Conservation (phyloP, 2,888 invertebrate genomes). For the Callyntrura guangdongensis region DNA sequence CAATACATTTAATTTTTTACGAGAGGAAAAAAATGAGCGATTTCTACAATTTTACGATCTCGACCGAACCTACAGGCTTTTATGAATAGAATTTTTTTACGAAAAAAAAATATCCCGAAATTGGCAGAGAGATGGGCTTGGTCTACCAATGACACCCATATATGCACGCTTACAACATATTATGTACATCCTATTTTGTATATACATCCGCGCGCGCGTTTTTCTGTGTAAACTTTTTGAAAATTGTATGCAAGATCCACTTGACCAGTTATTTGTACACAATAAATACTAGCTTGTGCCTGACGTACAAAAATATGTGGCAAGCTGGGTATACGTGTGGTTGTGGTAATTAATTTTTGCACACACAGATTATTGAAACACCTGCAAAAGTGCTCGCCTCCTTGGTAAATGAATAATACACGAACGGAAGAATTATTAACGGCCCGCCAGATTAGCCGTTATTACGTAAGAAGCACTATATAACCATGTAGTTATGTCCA, state of each 20-base stretch:
- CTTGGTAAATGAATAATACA: background rate
- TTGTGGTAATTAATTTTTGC: constrained; percentile 67
- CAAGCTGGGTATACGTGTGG: constrained; percentile 37
- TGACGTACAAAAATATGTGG: constrained; percentile 8
- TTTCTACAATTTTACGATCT: too few species aligned
- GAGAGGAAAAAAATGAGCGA: background rate
- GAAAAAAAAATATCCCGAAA: constrained; percentile 64
- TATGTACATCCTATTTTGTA: too few species aligned
- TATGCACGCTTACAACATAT: too few species aligned
- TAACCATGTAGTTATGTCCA: background rate
- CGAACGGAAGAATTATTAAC: constrained; percentile 36
- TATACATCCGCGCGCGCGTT: background rate
- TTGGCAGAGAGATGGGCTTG: constrained; percentile 69
- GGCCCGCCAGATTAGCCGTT: constrained; percentile 46
- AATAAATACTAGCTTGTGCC: background rate
- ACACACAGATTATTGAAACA: constrained; percentile 45
- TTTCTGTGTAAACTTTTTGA: too few species aligned
- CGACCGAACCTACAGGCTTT: background rate
- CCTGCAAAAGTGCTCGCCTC: constrained; percentile 16
- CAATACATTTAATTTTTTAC: background rate
- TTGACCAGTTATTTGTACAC: constrained; percentile 8
- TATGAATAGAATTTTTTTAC: constrained; percentile 15
- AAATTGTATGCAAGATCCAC: background rate
- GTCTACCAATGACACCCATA: constrained; percentile 43
- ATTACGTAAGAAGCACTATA: constrained; percentile 56